Evolutionary conservation across 2,888 invertebrate genomes (phyloP).

Genomic region (Ornithoptera alexandrae): DNA sequence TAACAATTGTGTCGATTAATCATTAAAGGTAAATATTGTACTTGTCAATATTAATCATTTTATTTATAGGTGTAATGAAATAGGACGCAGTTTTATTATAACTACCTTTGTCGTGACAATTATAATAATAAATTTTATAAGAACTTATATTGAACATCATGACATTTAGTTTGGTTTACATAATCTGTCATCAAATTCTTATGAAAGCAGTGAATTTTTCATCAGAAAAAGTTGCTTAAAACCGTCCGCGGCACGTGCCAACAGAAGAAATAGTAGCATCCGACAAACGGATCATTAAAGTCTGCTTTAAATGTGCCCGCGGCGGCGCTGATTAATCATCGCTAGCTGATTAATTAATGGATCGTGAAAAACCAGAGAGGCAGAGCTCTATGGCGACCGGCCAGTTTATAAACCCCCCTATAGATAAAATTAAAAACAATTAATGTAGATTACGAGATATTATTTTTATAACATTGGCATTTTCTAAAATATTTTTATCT

Average conservation of each 20-base stretch:
- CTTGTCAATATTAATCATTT: not conserved
- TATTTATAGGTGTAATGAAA: not conserved
- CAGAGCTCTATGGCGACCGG: conserved; percentile 52
- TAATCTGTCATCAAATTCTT: conserved; percentile 40
- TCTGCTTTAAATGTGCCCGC: conserved; percentile 62
- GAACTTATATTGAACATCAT: not conserved
- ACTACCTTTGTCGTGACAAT: not conserved
- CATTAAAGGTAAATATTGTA: conserved; percentile 6
- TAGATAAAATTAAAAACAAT: conserved; percentile 36
- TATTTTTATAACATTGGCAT: conserved; percentile 5
- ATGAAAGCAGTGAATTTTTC: conserved; percentile 52
- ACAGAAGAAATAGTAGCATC: conserved; percentile 57
- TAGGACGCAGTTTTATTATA: not conserved
- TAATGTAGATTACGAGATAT: conserved; percentile 30
- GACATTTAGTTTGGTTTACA: conserved; percentile 13
- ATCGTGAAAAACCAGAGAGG: conserved; percentile 36
- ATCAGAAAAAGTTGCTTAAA: conserved; percentile 51
- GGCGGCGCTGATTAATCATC: conserved; percentile 70
- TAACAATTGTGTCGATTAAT: not conserved
- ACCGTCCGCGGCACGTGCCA: conserved; percentile 55
- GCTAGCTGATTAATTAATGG: conserved; percentile 59
- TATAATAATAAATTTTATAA: not conserved
- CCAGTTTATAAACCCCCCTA: conserved; percentile 40
- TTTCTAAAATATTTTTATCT: conserved; percentile 5
- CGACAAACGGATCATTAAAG: conserved; percentile 71